These are phyloP conservation scores for Pelochelys cantorii DNA, from an alignment of 2,797 vertebrate genomes.

Conservation along the genomic window DNA sequence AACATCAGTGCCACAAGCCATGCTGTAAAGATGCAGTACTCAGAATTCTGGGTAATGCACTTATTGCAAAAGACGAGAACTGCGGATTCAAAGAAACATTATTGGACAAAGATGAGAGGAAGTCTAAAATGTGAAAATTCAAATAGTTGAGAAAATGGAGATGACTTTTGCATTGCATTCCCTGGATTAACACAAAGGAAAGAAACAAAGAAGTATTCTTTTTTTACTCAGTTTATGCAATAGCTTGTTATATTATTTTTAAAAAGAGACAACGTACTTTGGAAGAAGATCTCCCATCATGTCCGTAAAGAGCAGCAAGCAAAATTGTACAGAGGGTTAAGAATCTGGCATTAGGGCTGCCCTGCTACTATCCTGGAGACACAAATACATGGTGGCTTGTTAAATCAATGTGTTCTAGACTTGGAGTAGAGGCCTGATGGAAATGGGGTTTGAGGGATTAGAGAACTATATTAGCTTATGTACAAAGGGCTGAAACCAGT, in stretches of 20 bases:
- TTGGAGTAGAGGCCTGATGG: slow-evolving; percentile 58
- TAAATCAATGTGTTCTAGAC: slow-evolving; percentile 44
- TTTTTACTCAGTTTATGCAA: slow-evolving; percentile 19
- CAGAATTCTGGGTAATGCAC: background rate
- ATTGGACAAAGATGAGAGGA: background rate
- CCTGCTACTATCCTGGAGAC: slow-evolving; percentile 33
- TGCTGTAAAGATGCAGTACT: slow-evolving; percentile 33
- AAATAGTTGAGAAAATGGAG: background rate
- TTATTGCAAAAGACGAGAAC: background rate
- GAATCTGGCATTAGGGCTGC: slow-evolving; percentile 6
- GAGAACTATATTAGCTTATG: slow-evolving; percentile 45
- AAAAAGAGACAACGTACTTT: background rate
- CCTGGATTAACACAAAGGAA: background rate
- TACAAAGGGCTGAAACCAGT: slow-evolving; percentile 50
- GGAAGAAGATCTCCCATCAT: slow-evolving; percentile 12
- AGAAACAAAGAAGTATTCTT: slow-evolving; percentile 1
- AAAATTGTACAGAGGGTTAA: background rate
- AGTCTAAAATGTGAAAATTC: slow-evolving; percentile 11
- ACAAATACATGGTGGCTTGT: slow-evolving; percentile 15
- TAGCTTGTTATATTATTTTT: background rate
- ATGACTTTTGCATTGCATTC: slow-evolving; percentile 24
- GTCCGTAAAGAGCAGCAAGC: background rate
- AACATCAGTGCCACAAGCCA: slow-evolving; percentile 43
- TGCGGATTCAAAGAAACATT: slow-evolving; percentile 1
- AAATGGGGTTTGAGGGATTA: slow-evolving; percentile 47